Evolutionary conservation across 2,113 vertebrate genomes (phyloP).

Genomic region (Panthera uncia): DNA sequence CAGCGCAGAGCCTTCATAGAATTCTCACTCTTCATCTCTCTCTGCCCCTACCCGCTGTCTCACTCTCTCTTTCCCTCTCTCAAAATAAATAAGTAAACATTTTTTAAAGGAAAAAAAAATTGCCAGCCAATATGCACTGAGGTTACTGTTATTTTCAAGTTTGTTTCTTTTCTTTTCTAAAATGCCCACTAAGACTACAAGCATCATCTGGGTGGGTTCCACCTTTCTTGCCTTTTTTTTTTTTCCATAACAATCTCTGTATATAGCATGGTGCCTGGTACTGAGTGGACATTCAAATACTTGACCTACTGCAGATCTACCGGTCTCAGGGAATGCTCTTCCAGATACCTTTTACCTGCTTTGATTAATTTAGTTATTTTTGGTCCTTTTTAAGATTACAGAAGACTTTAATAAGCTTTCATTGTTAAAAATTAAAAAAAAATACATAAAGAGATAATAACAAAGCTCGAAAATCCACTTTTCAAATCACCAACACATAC

Average conservation of each 20-base stretch:
- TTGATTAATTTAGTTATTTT: neutral
- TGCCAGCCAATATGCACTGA: neutral
- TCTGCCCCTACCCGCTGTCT: no score
- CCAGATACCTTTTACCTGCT: neutral
- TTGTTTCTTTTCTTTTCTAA: neutral
- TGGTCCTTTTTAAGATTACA: neutral
- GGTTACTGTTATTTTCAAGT: neutral
- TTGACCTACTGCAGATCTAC: neutral
- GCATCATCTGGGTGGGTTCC: no score
- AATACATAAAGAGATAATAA: neutral
- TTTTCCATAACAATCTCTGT: neutral
- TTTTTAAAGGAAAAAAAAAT: no score
- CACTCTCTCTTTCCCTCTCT: no score
- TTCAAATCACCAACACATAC: neutral
- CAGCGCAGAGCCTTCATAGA: no score
- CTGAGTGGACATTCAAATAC: neutral
- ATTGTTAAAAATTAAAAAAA: neutral
- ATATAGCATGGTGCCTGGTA: neutral
- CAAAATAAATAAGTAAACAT: no score
- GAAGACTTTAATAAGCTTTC: neutral
- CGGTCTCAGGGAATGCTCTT: neutral
- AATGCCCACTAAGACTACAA: neutral
- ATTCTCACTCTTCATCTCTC: no score
- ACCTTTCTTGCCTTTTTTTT: neutral
- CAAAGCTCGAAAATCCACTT: neutral